Conservation (phyloP, 2,113 vertebrate genomes). For the Rhinoderma darwinii region DNA sequence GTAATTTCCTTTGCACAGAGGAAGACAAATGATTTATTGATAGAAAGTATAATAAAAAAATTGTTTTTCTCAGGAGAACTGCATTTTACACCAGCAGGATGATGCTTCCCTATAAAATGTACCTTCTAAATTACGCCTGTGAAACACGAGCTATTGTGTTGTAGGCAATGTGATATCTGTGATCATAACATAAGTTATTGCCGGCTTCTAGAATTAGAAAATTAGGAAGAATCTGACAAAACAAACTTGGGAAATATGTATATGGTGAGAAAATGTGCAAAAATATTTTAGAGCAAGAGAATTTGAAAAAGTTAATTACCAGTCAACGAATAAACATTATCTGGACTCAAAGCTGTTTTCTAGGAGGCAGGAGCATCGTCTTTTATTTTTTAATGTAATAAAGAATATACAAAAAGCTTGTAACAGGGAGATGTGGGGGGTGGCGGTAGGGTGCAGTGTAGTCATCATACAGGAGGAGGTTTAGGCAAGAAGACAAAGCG, state of each 20-base stretch:
- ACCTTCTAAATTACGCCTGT: background rate
- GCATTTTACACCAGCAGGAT: background rate
- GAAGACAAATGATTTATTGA: conserved; percentile 30
- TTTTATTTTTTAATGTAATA: too few species aligned
- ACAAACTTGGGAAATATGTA: background rate
- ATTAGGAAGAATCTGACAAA: background rate
- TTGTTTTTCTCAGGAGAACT: background rate
- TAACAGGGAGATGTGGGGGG: too few species aligned
- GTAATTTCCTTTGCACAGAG: background rate
- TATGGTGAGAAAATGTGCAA: background rate
- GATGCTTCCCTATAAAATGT: background rate
- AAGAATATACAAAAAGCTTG: too few species aligned
- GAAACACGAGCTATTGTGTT: background rate
- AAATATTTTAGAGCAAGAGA: background rate
- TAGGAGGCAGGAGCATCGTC: too few species aligned
- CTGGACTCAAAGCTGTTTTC: too few species aligned
- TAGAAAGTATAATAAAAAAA: conserved; percentile 34
- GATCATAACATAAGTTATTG: background rate
- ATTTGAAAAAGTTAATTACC: background rate
- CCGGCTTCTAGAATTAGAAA: background rate
- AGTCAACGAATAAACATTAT: too few species aligned
- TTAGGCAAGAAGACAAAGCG: too few species aligned
- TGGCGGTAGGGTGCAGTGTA: too few species aligned
- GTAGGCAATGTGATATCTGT: background rate
- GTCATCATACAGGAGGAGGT: too few species aligned